phyloP scores from a whole-genome alignment of 2,113 vertebrate species.

The Cryptomyrus ogoouensis region DNA sequence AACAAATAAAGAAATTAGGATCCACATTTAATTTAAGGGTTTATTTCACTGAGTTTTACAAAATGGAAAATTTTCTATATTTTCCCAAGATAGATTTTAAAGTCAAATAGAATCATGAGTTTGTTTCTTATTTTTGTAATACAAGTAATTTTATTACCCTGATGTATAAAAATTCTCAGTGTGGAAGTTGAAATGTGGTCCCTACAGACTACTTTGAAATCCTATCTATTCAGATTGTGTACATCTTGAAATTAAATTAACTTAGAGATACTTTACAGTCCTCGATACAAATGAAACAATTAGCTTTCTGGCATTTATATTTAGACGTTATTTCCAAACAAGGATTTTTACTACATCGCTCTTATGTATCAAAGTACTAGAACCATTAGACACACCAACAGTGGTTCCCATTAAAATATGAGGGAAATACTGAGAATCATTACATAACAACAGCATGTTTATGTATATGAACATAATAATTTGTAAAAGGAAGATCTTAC shows the following conservation, averaged over 20 bases:
- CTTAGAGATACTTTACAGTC: background rate
- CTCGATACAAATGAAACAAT: background rate
- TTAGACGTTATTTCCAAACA: background rate
- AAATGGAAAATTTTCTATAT: background rate
- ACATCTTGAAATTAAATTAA: background rate
- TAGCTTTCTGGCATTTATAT: background rate
- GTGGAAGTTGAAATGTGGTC: background rate
- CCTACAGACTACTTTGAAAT: background rate
- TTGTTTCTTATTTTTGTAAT: background rate
- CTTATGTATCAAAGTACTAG: background rate
- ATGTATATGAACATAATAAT: background rate
- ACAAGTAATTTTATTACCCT: background rate
- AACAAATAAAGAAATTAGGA: background rate
- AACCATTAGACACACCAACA: background rate
- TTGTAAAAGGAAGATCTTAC: background rate
- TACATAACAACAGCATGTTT: background rate
- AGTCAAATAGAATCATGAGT: background rate
- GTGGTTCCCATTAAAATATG: background rate
- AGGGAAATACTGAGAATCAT: background rate
- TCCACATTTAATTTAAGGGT: background rate
- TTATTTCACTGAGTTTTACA: background rate
- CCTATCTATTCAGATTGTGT: background rate
- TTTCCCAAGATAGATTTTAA: background rate
- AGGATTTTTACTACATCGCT: background rate
- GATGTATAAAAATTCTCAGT: background rate